Evolutionary conservation across 2,797 vertebrate species (phyloP).

Genomic region (Paguma larvata): DNA sequence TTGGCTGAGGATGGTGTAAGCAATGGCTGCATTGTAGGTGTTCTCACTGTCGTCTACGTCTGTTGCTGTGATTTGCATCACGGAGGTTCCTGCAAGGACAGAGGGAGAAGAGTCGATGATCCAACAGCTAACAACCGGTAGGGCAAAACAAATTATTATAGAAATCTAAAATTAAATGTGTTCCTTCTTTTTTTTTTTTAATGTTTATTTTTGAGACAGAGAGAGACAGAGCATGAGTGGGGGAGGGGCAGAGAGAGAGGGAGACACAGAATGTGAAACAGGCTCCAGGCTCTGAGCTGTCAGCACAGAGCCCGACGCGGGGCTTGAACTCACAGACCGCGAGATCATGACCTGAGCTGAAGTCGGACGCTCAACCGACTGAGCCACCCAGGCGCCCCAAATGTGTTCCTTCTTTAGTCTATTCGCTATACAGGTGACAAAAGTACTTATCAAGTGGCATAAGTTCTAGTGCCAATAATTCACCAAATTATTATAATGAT

Average conservation of each 20-base stretch:
- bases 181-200: background rate
- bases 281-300: too few species aligned
- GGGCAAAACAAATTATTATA: background rate
- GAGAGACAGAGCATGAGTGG: too few species aligned
- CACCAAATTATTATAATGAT: background rate
- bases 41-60: conserved; percentile 86
- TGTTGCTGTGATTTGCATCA: conserved; percentile 88
- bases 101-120: background rate
- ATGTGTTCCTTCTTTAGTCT: background rate
- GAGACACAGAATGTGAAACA: too few species aligned
- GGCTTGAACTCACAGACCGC: too few species aligned
- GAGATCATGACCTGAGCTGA: too few species aligned
- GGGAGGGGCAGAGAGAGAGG: too few species aligned
- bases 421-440: background rate
- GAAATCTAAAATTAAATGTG: background rate
- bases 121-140: background rate
- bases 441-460: background rate
- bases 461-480: background rate
- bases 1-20: conserved; percentile 86
- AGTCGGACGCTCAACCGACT: too few species aligned
- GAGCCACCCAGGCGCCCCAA: too few species aligned
- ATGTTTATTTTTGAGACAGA: too few species aligned
- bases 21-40: conserved; percentile 83
- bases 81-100: conserved; percentile 83
- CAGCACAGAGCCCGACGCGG: too few species aligned